Base-by-base conservation (phyloP, 2,113 vertebrate species). In the Numenius arquata region DNA sequence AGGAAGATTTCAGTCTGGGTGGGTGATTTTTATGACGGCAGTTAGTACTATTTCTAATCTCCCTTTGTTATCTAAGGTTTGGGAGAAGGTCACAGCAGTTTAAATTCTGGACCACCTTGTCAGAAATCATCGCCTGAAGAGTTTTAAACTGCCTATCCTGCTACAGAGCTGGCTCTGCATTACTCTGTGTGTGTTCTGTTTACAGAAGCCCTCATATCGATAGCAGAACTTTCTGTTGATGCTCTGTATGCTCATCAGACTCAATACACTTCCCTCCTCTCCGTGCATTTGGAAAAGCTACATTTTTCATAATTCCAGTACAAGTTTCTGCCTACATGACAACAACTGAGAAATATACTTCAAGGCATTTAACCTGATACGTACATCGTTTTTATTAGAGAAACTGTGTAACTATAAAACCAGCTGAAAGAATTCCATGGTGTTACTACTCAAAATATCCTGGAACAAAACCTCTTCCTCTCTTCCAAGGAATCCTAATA, bases 1-100 rank as follows among this genome's bases (percentile, higher is more conserved):
- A 92, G 93, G 78, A 92, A 93, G 91, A 96, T 86, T 95, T 93
- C 61, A 83, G 89, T 84, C 83, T 88, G 84, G 71, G 73, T 95
- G 90, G 91, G 81, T 96, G 85, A 76, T 89, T 95, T 94, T 97
- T 96, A 95, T 81, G 92, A 68, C 87, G 0, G 0, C 74, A 61
- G 65, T 97, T 95, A 89, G 83, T 71, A 85, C 85, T 88, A 70
- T 89, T 94, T 95, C 93, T 94, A 96, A 96, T 95, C 85, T 93
- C 61, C 82, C 91, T 94, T 75, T 88, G 74, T 90, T 93, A 95
- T 87, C 93, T 83, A 77, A 93, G 67, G 76, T 79, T 90, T 93
- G 75, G 66, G 62, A 93, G 96, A 97, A 97, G 96, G 94, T 97
- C 96, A 93, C 2, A 2, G 68, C 77, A 78, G 89, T 92, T 96